Percentiles rank a stretch among this genome's conserved stretches.
Evolutionary conservation across 2,888 invertebrate genomes (phyloP).

Genomic region (Caenorhabditis parvicauda): DNA sequence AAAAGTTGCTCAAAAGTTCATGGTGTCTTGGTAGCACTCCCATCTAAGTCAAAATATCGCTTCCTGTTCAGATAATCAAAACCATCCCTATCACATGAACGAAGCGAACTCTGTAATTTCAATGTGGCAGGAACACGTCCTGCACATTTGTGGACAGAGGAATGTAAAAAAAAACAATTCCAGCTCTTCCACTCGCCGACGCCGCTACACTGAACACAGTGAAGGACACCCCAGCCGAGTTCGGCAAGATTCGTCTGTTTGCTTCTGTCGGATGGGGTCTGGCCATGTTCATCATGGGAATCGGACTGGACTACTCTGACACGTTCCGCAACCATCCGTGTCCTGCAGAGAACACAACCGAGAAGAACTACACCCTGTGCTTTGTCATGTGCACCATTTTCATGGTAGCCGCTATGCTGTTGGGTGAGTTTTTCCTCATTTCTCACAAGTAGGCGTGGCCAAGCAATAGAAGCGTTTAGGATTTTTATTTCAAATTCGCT

Average conservation of each 20-base stretch:
- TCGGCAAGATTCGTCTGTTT: slow-evolving; percentile 96
- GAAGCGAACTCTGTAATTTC: too few species aligned
- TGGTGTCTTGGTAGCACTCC: too few species aligned
- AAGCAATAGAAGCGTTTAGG: too few species aligned
- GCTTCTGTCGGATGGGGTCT: slow-evolving; percentile 96
- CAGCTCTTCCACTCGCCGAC: slow-evolving; percentile 55
- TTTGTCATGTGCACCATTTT: slow-evolving; percentile 95
- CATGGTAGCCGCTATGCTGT: slow-evolving; percentile 89
- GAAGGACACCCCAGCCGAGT: slow-evolving; percentile 59
- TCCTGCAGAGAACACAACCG: slow-evolving; percentile 67
- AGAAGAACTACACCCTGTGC: slow-evolving; percentile 97
- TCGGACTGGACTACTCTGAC: slow-evolving; percentile 91
- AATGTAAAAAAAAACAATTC: too few species aligned
- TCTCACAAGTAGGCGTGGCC: too few species aligned
- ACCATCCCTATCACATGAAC: too few species aligned
- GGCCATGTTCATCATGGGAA: slow-evolving; percentile 96
- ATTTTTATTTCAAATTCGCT: too few species aligned
- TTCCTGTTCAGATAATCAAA: too few species aligned
- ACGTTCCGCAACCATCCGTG: slow-evolving; percentile 75
- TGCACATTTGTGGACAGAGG: too few species aligned
- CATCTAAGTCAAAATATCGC: too few species aligned
- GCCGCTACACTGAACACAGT: slow-evolving; percentile 56
- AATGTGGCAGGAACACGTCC: too few species aligned
- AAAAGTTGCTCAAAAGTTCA: too few species aligned
- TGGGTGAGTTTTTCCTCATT: slow-evolving; percentile 86